These are phyloP conservation scores for Syngnathus scovelli DNA, from an alignment of 2,113 vertebrate genomes.

Conservation along the genomic window DNA sequence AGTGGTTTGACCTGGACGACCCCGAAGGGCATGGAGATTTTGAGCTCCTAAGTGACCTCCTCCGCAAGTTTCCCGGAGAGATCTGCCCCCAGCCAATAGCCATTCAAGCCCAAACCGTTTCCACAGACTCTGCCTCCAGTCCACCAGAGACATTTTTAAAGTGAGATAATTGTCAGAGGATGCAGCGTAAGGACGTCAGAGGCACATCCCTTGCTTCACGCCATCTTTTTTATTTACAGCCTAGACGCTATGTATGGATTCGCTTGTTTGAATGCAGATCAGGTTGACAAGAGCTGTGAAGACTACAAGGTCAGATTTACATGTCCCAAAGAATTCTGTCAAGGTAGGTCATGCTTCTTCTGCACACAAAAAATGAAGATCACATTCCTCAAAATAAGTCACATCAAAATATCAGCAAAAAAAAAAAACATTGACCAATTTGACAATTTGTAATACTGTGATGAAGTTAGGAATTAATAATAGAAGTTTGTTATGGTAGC, in stretches of 20 bases:
- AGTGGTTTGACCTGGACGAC: constrained; percentile 58
- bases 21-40: constrained; percentile 50
- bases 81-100: constrained; percentile 45
- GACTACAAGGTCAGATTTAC: constrained; percentile 48
- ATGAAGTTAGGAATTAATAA: no score
- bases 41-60: constrained; percentile 48
- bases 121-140: constrained; percentile 31
- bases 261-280: constrained; percentile 46
- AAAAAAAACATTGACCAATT: no score
- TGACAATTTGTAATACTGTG: no score
- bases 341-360: constrained; percentile 19
- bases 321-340: constrained; percentile 43
- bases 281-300: constrained; percentile 22
- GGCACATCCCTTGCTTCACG: background rate
- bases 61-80: constrained; percentile 22
- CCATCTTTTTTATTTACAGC: constrained; percentile 30
- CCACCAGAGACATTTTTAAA: constrained; percentile 36
- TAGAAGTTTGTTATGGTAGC: no score
- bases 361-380: background rate
- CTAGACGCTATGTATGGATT: constrained; percentile 45
- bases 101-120: constrained; percentile 48
- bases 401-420: no score
- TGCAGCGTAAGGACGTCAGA: background rate
- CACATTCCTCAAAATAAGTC: background rate
- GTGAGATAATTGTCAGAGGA: constrained; percentile 16